Base-by-base conservation (phyloP, 2,797 vertebrate species). In the Lagocephalus sceleratus region DNA sequence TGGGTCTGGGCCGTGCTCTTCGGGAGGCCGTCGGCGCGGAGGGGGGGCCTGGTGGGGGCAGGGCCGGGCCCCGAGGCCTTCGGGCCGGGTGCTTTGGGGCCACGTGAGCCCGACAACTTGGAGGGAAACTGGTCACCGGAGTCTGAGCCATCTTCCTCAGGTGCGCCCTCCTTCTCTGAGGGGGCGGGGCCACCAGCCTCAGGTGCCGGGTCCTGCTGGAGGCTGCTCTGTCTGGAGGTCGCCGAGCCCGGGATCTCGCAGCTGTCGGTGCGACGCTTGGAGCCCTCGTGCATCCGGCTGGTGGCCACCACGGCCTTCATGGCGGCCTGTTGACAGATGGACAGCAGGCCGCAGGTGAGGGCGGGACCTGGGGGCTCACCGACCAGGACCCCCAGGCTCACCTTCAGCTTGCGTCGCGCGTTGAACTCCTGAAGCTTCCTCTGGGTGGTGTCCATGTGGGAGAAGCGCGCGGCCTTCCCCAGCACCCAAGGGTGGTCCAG, bases 291-390 rank as follows among this genome's bases (percentile, higher is more conserved):
- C 87, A 94, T 84, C 20, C 94, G 92, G 59, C 93, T 90, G 54
- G 94, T 95, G 46, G 93, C 94, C 14, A 95, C 94, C 2, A 95
- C 92, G 0, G 94, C 93, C 69, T 96, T 96, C 92, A 95, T 92
- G 53, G 93, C 93, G 19, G 94, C 94, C 94, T 96, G 74, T 8
- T 1, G n/a, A 35, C 32, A 35, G n/a, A n/a, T n/a, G n/a, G n/a
- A n/a, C n/a, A n/a, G n/a, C n/a, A n/a, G n/a, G n/a, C n/a, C n/a
- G n/a, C n/a, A n/a, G n/a, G n/a, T n/a, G n/a, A n/a, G n/a, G n/a
- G n/a, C n/a, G n/a, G n/a, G n/a, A n/a, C n/a, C n/a, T n/a, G n/a
- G n/a, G n/a, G n/a, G 32, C 32, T 35, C 6, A 35, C 6, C 32
- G 6, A 35, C 6, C 32, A 35, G 32, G 12, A 35, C 6, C 32